Base-by-base conservation (phyloP, 1,140 invertebrate species). In the Heliconius melpomene region DNA sequence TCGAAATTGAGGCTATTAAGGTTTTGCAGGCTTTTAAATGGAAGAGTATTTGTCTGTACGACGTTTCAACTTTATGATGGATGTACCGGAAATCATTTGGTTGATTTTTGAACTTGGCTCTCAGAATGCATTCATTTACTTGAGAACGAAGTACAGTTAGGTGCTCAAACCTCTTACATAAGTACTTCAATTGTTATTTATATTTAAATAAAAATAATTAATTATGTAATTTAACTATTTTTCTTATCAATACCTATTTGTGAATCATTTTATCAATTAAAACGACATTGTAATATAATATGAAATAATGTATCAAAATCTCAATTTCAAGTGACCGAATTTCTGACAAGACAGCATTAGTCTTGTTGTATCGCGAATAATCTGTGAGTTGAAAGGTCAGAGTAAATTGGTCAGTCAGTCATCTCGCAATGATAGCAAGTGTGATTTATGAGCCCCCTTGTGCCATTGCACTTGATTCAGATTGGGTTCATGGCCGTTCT, bases 1-100 rank as follows among this genome's bases (percentile, higher is more conserved):
- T 90, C 85, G 86, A 90, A 93, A 94, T 94, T 92, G 90, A 89
- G 83, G 90, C 88, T 85, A 91, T 93, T 93, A 94, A 87, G 89
- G 86, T 87, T 93, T 91, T 88, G 91, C 90, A 86, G 87, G 81
- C 83, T 90, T 93, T 90, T 89, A 90, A 92, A 91, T 94, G 89
- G 86, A 86, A 71, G 66, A 81, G 82, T 90, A 90, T 91, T 90
- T 91, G 83, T 88, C 86, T 86, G 84, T 77, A 82, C 83, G 87
- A 84, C 85, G 83, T 88, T 86, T 87, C 77, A 87, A 81, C 13
- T 66, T 83, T 83, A 83, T 85, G 78, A 87, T 86, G 82, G 80
- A 83, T 84, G 81, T 75, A 77, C 76, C 85, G 90, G 90, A 91
- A 90, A 89, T 92, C 77, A 82, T 88, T 90, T 83, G 79, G 70